phyloP scores from a whole-genome alignment of 2,888 invertebrate species.

The Scaptomyza caliginosa region DNA sequence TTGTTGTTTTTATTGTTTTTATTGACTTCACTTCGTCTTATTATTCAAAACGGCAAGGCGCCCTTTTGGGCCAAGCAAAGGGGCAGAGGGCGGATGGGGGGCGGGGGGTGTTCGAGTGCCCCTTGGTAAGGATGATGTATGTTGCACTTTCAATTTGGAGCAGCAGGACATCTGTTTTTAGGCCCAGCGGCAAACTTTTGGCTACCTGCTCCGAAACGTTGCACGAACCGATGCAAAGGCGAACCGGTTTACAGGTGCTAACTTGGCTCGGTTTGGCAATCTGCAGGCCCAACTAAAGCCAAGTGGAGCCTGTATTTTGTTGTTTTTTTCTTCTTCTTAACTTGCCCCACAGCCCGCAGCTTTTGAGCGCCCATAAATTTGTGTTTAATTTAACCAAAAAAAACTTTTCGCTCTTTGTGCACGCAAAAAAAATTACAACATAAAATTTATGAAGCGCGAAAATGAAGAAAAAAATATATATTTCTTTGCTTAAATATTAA shows the following conservation, averaged over 20 bases:
- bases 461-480: constrained; percentile 39
- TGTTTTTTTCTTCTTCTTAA: neutral
- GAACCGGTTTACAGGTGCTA: constrained; percentile 76
- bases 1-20: too few species aligned
- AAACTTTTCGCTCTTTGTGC: constrained; percentile 70
- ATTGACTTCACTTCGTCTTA: constrained; percentile 28
- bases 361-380: constrained; percentile 71
- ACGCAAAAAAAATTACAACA: constrained; percentile 55
- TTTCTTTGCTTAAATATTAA: constrained; percentile 67
- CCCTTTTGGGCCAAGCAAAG: constrained; percentile 29
- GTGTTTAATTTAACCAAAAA: constrained; percentile 75
- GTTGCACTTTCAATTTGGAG: constrained; percentile 81
- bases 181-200: constrained; percentile 30
- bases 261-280: constrained; percentile 48
- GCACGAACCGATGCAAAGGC: neutral
- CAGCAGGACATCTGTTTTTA: constrained; percentile 83
- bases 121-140: constrained; percentile 74
- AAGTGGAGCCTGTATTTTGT: neutral
- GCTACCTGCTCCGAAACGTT: constrained; percentile 38
- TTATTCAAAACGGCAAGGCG: constrained; percentile 62
- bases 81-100: neutral
- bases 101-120: constrained; percentile 14
- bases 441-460: constrained; percentile 65
- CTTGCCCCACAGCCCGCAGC: constrained; percentile 73
- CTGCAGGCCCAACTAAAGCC: neutral